A percentile compares a stretch with the other conserved stretches of the same genome.
Conservation (phyloP, 2,888 invertebrate species). For the Notodonta ziczac region DNA sequence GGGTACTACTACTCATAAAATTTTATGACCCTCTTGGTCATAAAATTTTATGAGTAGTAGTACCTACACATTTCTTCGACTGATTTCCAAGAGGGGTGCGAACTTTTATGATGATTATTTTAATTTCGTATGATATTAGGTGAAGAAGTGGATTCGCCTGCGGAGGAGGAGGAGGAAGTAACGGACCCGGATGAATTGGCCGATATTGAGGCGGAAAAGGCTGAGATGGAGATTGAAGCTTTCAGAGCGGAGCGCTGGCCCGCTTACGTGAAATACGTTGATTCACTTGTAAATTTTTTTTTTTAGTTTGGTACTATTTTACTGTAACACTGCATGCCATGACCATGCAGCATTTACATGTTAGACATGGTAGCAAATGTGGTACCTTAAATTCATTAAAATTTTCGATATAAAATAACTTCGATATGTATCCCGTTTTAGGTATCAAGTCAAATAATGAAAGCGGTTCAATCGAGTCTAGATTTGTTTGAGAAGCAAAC, state of each 20-base stretch:
- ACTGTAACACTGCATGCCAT: no score
- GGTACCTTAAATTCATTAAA: no score
- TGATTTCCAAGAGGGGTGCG: background rate
- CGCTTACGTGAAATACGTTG: slow-evolving; percentile 79
- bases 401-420: no score
- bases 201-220: slow-evolving; percentile 72
- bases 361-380: no score
- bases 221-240: slow-evolving; percentile 65
- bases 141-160: slow-evolving; percentile 72
- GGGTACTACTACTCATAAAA: no score
- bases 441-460: slow-evolving; percentile 75
- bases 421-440: slow-evolving; percentile 24
- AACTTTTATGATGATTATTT: slow-evolving; percentile 11
- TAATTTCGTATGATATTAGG: slow-evolving; percentile 38
- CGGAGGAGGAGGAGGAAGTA: slow-evolving; percentile 68
- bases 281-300: slow-evolving; percentile 67
- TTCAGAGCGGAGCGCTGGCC: slow-evolving; percentile 75
- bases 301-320: background rate
- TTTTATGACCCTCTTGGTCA: no score
- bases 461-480: slow-evolving; percentile 79
- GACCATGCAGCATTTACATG: no score
- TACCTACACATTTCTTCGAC: no score
- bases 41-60: no score
- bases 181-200: slow-evolving; percentile 71
- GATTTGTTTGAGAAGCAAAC: slow-evolving; percentile 86